Conservation (phyloP, 2,113 vertebrate genomes). For the Entomyzon cyanotis region DNA sequence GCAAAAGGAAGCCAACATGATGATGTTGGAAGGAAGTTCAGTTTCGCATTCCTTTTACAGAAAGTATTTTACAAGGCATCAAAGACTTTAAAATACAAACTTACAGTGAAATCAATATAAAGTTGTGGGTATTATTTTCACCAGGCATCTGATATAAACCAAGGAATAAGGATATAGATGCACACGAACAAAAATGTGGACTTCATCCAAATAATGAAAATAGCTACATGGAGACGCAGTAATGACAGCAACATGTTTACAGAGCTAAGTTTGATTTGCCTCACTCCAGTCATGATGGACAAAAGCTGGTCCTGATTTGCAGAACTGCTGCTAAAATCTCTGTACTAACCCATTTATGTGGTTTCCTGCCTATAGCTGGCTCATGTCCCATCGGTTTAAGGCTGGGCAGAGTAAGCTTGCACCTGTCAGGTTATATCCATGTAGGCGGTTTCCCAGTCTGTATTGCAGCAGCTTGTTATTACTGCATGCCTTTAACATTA, state of each 20-base stretch:
- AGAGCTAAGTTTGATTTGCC: neutral
- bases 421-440: slow-evolving; percentile 3
- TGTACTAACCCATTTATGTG: neutral
- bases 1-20: neutral
- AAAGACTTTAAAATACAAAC: neutral
- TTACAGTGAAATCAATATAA: neutral
- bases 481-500: slow-evolving; percentile 7
- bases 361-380: neutral
- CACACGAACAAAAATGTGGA: neutral
- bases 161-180: neutral
- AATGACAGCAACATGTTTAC: neutral
- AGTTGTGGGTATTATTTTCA: neutral
- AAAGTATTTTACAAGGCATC: neutral
- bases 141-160: neutral
- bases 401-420: neutral
- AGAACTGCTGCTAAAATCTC: slow-evolving; percentile 2
- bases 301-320: slow-evolving; percentile 30
- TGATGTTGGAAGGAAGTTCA: neutral
- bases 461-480: slow-evolving; percentile 8
- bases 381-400: neutral
- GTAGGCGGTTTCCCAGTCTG: neutral
- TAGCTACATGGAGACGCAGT: neutral
- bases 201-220: neutral
- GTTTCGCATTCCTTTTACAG: neutral
- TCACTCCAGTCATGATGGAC: neutral